Base-by-base conservation (phyloP, 1,140 invertebrate genomes). In the Hestina assimilis region DNA sequence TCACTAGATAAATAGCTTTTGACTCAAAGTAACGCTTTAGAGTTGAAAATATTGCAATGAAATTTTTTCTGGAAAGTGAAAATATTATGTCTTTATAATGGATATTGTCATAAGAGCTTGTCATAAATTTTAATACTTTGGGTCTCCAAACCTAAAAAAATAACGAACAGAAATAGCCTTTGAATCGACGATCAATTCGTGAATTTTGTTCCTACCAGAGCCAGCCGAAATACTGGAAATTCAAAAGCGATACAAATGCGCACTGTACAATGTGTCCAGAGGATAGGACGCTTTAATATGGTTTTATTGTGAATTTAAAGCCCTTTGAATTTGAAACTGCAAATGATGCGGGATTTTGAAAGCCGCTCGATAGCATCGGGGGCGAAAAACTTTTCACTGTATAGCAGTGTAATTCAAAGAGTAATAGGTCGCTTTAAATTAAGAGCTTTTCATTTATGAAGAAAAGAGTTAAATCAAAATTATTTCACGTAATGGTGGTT, bases 251-350 rank as follows among this genome's bases (percentile, higher is more conserved):
- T 2, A 14, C 29, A 31, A 31, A 31, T 29, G 8, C 28, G n/a
- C 19, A 35, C 6, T 17, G 33, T 19, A 19, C 2, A 38, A 38
- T 17, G 7, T 17, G 15, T 38, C 15, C 33, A 38, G 15, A 38
- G 33, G 33, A 38, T 11, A 38, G 33, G 9, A 4, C 6, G 17
- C 45, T 47, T 47, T 47, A 58, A 58, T 58, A 58, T 58, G 40
- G 38, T 47, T 52, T 58, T 58, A 58, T 58, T 58, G 56, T 58
- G 40, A 45, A 45, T 58, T 57, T 57, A 48, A 58, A 51, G 31
- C 47, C 56, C 47, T 58, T 58, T 58, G 40, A 58, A 58, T 46
- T 58, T 51, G 38, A 58, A 58, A 58, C 56, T 58, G 56, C 56
- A 58, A 51, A 58, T 58, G 56, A 58, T 51, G 56, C 56, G 38